Conservation (phyloP, 2,113 vertebrate species). For the Psilopogon haemacephalus region DNA sequence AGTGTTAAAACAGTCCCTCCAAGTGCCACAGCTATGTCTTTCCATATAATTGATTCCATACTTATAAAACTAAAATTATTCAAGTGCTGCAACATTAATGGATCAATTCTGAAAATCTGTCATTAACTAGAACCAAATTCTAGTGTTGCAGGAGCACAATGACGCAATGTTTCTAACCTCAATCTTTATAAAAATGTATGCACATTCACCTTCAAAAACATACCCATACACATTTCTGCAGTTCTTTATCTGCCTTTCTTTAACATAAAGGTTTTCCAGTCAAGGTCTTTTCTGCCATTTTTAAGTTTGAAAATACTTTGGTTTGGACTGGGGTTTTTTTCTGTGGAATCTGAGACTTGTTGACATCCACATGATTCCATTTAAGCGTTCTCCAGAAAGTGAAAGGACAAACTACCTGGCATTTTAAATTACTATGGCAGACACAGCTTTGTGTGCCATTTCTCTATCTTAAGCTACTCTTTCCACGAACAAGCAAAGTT, state of each 20-base stretch:
- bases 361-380: background rate
- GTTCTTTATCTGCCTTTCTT: background rate
- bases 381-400: background rate
- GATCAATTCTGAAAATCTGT: background rate
- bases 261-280: background rate
- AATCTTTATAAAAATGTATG: background rate
- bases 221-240: background rate
- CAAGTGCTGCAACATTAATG: background rate
- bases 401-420: background rate
- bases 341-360: background rate
- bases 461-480: background rate
- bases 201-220: background rate
- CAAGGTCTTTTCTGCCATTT: background rate
- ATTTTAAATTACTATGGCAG: background rate
- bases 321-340: background rate
- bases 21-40: background rate
- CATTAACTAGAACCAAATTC: background rate
- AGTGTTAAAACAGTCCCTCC: conserved; percentile 1
- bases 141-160: background rate
- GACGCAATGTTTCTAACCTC: background rate
- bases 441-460: background rate
- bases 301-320: background rate
- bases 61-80: background rate
- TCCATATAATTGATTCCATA: background rate
- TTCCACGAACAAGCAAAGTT: background rate